Percentiles rank a stretch among this genome's conserved stretches.
These are phyloP conservation scores for Trigoniulus corallinus DNA, from an alignment of 1,140 invertebrate species.

Conservation along the genomic window DNA sequence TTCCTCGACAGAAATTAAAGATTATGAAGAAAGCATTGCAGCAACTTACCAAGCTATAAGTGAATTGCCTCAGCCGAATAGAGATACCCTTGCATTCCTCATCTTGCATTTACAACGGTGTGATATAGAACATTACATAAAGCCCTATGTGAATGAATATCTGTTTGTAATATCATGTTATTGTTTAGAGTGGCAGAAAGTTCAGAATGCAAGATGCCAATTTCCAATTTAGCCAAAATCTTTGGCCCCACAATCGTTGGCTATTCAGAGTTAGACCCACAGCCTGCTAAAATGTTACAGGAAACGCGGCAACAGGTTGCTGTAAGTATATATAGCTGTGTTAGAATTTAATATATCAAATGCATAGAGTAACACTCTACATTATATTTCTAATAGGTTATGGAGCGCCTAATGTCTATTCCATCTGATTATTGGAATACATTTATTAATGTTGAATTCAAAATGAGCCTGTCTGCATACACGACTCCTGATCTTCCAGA, in stretches of 20 bases:
- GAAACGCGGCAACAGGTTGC: conserved; percentile 38
- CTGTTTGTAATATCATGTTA: neutral
- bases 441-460: neutral
- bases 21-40: conserved; percentile 28
- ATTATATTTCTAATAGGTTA: neutral
- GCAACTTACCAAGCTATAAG: conserved; percentile 47
- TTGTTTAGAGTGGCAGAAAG: conserved; percentile 43
- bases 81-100: conserved; percentile 71
- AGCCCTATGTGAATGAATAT: conserved; percentile 2
- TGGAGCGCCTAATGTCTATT: neutral
- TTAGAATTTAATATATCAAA: neutral
- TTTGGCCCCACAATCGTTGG: conserved; percentile 75
- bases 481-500: neutral
- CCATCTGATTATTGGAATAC: neutral
- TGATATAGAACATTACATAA: conserved; percentile 6
- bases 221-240: conserved; percentile 55
- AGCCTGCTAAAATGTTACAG: conserved; percentile 39
- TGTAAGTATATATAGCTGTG: neutral
- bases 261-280: conserved; percentile 47
- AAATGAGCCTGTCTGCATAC: too few species aligned
- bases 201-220: conserved; percentile 58
- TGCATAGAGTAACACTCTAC: neutral
- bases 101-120: conserved; percentile 65
- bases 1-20: conserved; percentile 26
- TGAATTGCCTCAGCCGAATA: conserved; percentile 61